Base-by-base conservation (phyloP, 2,888 invertebrate genomes). In the Cerastis leucographa region DNA sequence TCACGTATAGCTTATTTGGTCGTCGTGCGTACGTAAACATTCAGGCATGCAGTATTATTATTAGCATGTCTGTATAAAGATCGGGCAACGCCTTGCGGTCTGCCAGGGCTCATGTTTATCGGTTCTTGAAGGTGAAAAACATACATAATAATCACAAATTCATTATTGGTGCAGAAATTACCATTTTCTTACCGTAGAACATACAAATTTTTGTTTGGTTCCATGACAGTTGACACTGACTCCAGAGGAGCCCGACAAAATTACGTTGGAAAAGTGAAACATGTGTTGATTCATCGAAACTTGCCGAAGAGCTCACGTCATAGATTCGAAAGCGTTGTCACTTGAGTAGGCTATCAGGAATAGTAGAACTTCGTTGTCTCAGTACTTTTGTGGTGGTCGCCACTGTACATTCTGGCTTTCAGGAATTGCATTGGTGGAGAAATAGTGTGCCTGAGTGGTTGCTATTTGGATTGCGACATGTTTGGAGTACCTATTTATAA, bases 71-170 rank as follows among this genome's bases (percentile, higher is more conserved):
- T 62, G 56, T 8, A 25, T 62, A 12, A 70, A 42, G 66, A 56
- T 12, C 66, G 35, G 35, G 12, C 44, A 72, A 67, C 64, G 74
- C 67, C 64, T 84, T 84, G 80, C 67, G 56, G 80, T 80, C 80
- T 84, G 67, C 29, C 80, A 29, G 66, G 78, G 51, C 44, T 46
- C 35, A 46, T 59, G 70, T 84, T 83, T 62, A 77, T 19, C 12
- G 22, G 9, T 2, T 44, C 40, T 54, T 80, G 59, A 70, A 84
- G 80, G 79, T 35, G 29, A 35, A 66, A 22, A 44, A 62, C 25
- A 19, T 65, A n/a, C 14, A n/a, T 29, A 51, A 9, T 54, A n/a
- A 54, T 54, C 17, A 42, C 2, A 29, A 59, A 79, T 78, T 59
- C 7, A 79, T 42, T 51, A 9, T 5, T 11, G 22, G 0, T 14